Base-by-base conservation (phyloP, 2,113 vertebrate species). In the Sakesphorus luctuosus region DNA sequence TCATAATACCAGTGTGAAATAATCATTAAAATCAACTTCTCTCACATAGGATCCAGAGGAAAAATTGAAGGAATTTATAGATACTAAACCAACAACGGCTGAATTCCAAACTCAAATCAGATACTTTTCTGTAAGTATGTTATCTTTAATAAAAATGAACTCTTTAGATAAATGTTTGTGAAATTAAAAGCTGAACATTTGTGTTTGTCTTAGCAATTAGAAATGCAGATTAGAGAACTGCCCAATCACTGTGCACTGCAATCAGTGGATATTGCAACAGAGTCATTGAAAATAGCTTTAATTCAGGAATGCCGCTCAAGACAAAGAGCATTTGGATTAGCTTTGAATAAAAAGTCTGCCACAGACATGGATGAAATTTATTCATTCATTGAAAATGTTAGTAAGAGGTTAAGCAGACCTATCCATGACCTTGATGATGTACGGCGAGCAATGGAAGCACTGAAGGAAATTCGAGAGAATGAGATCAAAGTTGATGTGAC, bases 381-480 rank as follows among this genome's bases (percentile, higher is more conserved):
- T 88, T 97, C 96, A 6, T 98, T 99, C 40, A 93, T 98, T 66
- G 98, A 98, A 50, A 95, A 92, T 63, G 33, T 97, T 66, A 98
- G 92, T 44, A 98, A 98, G 94, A 97, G 96, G 24, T 96, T 99
- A 81, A 98, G 95, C 93, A 97, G 96, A 86, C 98, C 98, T 81
- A 76, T 99, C 63, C 90, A 61, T 72, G 98, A 99, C 93, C 98
- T 99, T 76, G 98, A 97, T 9, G 98, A 98, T 43, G 98, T 98
- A 12, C 94, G 98, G 38, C 98, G 68, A 53, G 96, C 98, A 69
- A 99, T 98, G 98, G 98, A 94, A 29, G 93, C 97, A 5, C 94
- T 99, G 33, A 97, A 94, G 67, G 98, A 98, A 97, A 89, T 98
- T 13, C 97, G 98, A 56, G 98, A 98, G 86, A 97, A 97, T 10